A percentile compares a stretch with the other conserved stretches of the same genome.
Evolutionary conservation across 2,797 vertebrate species (phyloP).

Genomic region (Falco concolor): DNA sequence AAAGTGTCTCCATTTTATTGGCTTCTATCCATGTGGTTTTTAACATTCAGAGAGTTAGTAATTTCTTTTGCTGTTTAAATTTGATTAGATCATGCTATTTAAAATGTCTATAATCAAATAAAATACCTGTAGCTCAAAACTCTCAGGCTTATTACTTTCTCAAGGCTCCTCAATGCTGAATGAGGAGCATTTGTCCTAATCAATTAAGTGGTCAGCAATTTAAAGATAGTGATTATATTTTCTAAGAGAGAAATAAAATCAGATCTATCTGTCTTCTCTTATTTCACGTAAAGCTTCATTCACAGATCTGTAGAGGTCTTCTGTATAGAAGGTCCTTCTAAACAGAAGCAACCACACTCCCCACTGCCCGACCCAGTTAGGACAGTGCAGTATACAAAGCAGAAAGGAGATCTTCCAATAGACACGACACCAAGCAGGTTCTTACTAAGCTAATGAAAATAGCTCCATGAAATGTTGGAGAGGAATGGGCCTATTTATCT

Average conservation of each 20-base stretch:
- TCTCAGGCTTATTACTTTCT: background rate
- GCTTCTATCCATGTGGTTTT: background rate
- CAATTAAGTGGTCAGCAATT: background rate
- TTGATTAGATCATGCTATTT: background rate
- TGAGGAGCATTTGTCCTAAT: background rate
- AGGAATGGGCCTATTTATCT: background rate
- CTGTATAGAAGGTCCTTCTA: background rate
- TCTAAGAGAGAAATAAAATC: background rate
- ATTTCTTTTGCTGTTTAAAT: conserved; percentile 10
- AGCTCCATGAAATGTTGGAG: background rate
- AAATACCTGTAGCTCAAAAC: background rate
- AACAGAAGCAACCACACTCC: background rate
- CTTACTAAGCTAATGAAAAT: background rate
- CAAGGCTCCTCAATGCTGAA: background rate
- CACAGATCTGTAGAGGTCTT: background rate
- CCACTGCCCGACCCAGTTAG: background rate
- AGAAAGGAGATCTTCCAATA: background rate
- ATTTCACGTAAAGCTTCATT: background rate
- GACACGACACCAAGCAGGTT: background rate
- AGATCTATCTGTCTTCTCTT: background rate
- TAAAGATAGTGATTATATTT: background rate
- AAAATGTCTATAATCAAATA: background rate
- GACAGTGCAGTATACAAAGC: background rate
- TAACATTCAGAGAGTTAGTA: background rate
- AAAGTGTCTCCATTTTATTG: background rate